These are phyloP conservation scores for Holotrichia oblita DNA, from an alignment of 1,140 invertebrate species.

Conservation along the genomic window DNA sequence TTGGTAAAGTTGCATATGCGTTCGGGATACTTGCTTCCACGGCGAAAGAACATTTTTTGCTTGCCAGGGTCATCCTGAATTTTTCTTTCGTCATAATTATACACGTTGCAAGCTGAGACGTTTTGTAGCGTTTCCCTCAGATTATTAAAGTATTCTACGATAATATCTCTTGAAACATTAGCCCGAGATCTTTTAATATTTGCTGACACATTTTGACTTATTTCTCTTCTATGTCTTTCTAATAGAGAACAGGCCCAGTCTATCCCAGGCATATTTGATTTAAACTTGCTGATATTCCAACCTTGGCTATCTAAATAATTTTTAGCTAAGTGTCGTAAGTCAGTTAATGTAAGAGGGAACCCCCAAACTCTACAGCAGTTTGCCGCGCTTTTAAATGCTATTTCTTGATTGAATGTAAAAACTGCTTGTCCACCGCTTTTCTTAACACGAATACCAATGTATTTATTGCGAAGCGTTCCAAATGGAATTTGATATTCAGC, in stretches of 20 bases:
- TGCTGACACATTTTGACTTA: slow-evolving; percentile 25
- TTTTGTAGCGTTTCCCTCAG: slow-evolving; percentile 4
- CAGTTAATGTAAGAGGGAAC: slow-evolving; percentile 20
- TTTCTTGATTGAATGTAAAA: slow-evolving; percentile 16
- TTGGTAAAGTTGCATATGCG: no score
- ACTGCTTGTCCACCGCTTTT: slow-evolving; percentile 34
- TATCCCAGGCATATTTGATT: slow-evolving; percentile 32
- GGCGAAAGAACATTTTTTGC: slow-evolving; percentile 53
- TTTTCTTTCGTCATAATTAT: slow-evolving; percentile 62
- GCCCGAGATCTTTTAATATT: slow-evolving; percentile 39
- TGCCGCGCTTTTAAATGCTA: neutral
- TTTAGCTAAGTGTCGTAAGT: slow-evolving; percentile 30
- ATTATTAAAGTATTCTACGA: slow-evolving; percentile 37
- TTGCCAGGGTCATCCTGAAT: slow-evolving; percentile 59
- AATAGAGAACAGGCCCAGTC: slow-evolving; percentile 18
- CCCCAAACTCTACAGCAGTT: slow-evolving; percentile 21
- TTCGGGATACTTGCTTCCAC: slow-evolving; percentile 45
- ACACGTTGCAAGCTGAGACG: neutral
- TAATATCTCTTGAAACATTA: slow-evolving; percentile 31
- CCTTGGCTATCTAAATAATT: slow-evolving; percentile 36
- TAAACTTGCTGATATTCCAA: slow-evolving; percentile 10
- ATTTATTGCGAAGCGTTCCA: slow-evolving; percentile 25
- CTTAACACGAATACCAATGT: neutral
- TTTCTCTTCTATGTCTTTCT: slow-evolving; percentile 35
- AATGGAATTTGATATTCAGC: neutral